phyloP scores from a whole-genome alignment of 2,113 vertebrate species.

The Thalassoma bifasciatum region DNA sequence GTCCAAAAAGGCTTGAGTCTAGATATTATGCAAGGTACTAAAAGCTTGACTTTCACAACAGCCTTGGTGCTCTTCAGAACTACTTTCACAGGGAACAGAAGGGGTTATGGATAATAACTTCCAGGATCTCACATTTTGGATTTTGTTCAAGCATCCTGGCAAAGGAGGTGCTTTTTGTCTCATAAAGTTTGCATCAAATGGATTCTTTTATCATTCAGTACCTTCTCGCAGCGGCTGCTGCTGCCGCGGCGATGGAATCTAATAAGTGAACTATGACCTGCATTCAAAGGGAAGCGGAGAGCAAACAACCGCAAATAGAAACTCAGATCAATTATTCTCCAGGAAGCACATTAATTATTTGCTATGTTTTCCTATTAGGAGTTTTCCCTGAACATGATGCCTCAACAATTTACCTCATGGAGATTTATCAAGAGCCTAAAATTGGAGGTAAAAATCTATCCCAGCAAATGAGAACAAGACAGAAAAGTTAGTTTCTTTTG shows the following conservation, averaged over 20 bases:
- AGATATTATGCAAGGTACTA: slow-evolving; percentile 5
- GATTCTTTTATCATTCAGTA: too few species aligned
- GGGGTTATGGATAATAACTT: background rate
- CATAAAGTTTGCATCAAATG: background rate
- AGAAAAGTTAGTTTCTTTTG: background rate
- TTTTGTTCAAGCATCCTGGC: background rate
- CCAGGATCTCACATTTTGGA: background rate
- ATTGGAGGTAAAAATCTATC: slow-evolving; percentile 9
- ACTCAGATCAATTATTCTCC: slow-evolving; percentile 31
- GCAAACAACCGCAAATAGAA: slow-evolving; percentile 41
- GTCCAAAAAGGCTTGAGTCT: slow-evolving; percentile 32
- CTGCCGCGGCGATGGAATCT: background rate
- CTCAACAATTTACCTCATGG: slow-evolving; percentile 36
- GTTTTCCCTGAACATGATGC: slow-evolving; percentile 9
- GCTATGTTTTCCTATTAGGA: background rate
- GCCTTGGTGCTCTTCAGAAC: background rate
- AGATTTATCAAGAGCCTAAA: slow-evolving; percentile 30
- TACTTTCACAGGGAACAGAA: background rate
- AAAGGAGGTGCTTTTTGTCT: background rate
- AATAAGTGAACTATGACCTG: slow-evolving; percentile 28
- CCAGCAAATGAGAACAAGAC: slow-evolving; percentile 5
- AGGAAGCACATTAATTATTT: slow-evolving; percentile 36
- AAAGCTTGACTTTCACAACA: slow-evolving; percentile 7
- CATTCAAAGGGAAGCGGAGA: slow-evolving; percentile 4
- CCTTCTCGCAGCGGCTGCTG: background rate